phyloP scores from a whole-genome alignment of 2,888 invertebrate species.

The Dynastes grantii region DNA sequence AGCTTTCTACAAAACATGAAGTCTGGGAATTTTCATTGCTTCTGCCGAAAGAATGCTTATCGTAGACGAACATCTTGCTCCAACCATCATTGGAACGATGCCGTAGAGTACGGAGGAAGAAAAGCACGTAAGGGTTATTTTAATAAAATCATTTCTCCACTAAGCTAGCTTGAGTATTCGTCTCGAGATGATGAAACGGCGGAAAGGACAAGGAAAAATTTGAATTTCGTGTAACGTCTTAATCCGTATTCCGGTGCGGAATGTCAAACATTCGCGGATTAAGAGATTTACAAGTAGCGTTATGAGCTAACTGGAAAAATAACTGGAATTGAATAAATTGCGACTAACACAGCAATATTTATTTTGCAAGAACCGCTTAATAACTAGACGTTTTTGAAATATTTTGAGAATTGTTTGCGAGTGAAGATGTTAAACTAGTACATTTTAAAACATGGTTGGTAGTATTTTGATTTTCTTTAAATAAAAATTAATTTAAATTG shows the following conservation, averaged over 20 bases:
- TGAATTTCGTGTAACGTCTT: slow-evolving; percentile 41
- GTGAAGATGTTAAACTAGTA: too few species aligned
- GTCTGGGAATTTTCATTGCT: slow-evolving; percentile 22
- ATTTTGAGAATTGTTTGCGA: too few species aligned
- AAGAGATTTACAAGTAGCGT: not conserved
- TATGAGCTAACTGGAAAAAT: not conserved
- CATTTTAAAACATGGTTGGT: too few species aligned
- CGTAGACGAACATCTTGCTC: not conserved
- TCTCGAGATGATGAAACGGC: slow-evolving; percentile 14
- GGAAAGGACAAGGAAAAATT: slow-evolving; percentile 7
- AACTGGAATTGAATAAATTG: not conserved
- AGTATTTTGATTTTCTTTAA: too few species aligned
- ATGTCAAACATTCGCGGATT: slow-evolving; percentile 39
- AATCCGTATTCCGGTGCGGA: slow-evolving; percentile 21
- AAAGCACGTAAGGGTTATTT: slow-evolving; percentile 16
- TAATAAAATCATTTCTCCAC: slow-evolving; percentile 19
- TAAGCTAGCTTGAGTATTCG: not conserved
- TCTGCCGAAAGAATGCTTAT: slow-evolving; percentile 24
- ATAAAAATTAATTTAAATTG: too few species aligned
- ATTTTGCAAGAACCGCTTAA: too few species aligned
- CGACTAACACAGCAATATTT: too few species aligned
- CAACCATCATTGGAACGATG: slow-evolving; percentile 1
- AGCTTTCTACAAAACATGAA: not conserved
- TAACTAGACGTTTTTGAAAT: too few species aligned
- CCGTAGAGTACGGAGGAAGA: slow-evolving; percentile 4